These are phyloP conservation scores for Phaonia tiefii DNA, from an alignment of 2,888 invertebrate species.

Conservation along the genomic window DNA sequence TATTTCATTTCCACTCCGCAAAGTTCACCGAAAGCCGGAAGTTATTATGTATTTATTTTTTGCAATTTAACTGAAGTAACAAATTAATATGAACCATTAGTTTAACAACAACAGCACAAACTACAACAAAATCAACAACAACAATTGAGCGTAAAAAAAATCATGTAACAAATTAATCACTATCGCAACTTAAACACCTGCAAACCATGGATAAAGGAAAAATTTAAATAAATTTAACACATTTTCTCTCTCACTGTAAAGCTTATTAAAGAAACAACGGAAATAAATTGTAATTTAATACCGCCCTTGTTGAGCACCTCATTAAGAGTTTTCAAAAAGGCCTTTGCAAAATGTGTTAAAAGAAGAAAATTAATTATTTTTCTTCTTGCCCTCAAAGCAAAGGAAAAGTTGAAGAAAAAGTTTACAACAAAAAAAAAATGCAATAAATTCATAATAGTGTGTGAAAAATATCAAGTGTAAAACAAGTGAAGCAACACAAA, in stretches of 20 bases:
- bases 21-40: conserved; percentile 39
- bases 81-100: conserved; percentile 55
- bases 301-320: no score
- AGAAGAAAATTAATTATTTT: no score
- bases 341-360: not conserved
- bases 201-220: no score
- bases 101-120: conserved; percentile 7
- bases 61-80: conserved; percentile 44
- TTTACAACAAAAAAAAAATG: conserved; percentile 4
- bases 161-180: not conserved
- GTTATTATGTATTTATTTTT: conserved; percentile 46
- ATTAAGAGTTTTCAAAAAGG: no score
- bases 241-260: no score
- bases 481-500: not conserved
- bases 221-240: no score
- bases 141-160: no score
- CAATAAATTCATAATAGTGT: not conserved
- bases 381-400: no score
- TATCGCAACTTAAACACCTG: not conserved
- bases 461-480: not conserved
- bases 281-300: no score
- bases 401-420: not conserved
- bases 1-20: no score
- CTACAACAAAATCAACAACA: not conserved
- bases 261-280: no score